These are phyloP conservation scores for Papilio machaon DNA, from an alignment of 1,140 invertebrate species.

Conservation along the genomic window DNA sequence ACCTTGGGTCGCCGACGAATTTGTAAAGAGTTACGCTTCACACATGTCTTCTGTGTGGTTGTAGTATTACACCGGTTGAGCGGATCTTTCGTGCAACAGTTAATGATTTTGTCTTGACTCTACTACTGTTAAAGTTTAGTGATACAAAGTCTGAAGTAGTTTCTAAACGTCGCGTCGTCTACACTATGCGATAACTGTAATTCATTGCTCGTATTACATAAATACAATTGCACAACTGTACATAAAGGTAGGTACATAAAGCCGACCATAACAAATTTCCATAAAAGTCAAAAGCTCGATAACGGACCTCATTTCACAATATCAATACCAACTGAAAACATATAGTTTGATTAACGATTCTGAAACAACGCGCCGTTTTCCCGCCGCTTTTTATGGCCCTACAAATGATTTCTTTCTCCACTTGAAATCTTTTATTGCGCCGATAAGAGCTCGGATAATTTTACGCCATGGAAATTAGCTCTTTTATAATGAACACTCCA, in stretches of 20 bases:
- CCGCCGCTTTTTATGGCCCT: conserved; percentile 54
- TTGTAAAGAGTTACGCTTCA: no score
- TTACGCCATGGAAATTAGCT: conserved; percentile 63
- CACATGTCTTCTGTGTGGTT: no score
- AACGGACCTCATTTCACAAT: conserved; percentile 53
- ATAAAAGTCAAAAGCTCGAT: conserved; percentile 58
- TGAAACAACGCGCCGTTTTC: conserved; percentile 41
- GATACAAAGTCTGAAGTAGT: no score
- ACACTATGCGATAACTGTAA: background rate
- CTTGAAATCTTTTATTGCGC: conserved; percentile 57
- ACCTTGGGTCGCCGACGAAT: no score
- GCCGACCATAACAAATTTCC: conserved; percentile 48
- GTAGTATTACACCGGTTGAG: no score
- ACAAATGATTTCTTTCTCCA: conserved; percentile 54
- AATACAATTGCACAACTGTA: conserved; percentile 13
- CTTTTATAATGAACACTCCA: conserved; percentile 49
- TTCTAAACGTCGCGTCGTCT: no score
- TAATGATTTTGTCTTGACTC: no score
- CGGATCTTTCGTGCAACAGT: no score
- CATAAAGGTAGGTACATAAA: conserved; percentile 11
- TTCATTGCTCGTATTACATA: background rate
- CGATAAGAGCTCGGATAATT: conserved; percentile 69
- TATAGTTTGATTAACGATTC: conserved; percentile 49
- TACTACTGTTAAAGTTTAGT: no score
- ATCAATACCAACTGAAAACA: conserved; percentile 42